Percentiles rank a stretch among this genome's conserved stretches.
Conservation (phyloP, 2,888 invertebrate species). For the Agrochola litura region DNA sequence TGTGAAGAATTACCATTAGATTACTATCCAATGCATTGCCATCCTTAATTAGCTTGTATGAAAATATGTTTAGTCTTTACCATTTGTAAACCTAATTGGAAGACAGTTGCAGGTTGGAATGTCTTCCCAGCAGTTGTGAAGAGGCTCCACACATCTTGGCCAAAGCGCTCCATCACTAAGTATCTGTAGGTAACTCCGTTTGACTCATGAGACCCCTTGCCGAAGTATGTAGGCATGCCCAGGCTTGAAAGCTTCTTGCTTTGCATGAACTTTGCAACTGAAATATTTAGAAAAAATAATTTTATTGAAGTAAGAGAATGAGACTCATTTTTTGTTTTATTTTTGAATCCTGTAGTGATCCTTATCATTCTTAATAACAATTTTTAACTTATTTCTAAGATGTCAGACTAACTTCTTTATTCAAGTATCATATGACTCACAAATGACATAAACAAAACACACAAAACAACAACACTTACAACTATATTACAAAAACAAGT, state of each 20-base stretch:
- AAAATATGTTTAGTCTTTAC: slow-evolving; percentile 81
- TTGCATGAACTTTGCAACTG: slow-evolving; percentile 93
- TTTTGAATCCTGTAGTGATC: too few relatives aligned
- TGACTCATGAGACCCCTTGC: slow-evolving; percentile 95
- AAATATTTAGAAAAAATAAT: slow-evolving; percentile 63
- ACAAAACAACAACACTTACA: too few relatives aligned
- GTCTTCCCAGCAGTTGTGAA: slow-evolving; percentile 92
- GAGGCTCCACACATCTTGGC: slow-evolving; percentile 95
- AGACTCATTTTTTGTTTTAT: too few relatives aligned
- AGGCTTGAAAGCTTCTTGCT: slow-evolving; percentile 92
- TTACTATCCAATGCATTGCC: neutral
- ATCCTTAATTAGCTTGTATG: neutral
- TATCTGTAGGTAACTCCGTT: slow-evolving; percentile 96
- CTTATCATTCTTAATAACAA: too few relatives aligned
- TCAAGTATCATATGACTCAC: too few relatives aligned
- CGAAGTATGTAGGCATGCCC: slow-evolving; percentile 96
- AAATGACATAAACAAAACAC: too few relatives aligned
- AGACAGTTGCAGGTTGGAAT: slow-evolving; percentile 94
- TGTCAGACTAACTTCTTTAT: too few relatives aligned
- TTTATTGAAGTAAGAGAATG: neutral
- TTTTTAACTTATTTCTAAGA: too few relatives aligned
- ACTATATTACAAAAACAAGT: too few relatives aligned
- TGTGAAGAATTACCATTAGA: neutral
- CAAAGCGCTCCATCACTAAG: slow-evolving; percentile 96
- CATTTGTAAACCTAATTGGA: slow-evolving; percentile 95